Evolutionary conservation across 2,888 invertebrate species (phyloP), one percentile per base, ranked within the genome.

Genomic region (Pachycephus smyrnensis): DNA sequence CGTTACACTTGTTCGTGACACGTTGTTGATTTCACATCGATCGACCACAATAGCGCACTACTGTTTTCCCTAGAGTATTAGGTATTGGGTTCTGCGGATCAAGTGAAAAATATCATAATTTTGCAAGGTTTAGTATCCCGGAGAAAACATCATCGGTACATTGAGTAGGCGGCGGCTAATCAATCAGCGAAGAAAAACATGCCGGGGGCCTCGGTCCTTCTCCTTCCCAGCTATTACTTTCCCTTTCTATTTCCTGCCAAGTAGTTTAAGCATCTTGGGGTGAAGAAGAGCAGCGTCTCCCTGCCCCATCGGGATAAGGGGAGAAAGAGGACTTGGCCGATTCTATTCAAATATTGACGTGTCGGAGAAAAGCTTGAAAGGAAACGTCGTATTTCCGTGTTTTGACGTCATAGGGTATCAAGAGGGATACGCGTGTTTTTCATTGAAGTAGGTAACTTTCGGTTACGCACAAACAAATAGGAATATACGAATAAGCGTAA

Each of bases 121-220:
- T 69, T 32, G 30, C 30, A 69, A 30, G 11, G 11, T 69, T 69
- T 69, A 69, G 31, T 69, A 30, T 31, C 11, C 31, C 12, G 11
- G 69, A n/a, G n/a, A 69, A 69, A 69, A 69, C 69, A 69, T n/a
- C n/a, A 30, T 31, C 69, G 11, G 30, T 69, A 69, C 32, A 69
- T 69, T 30, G 31, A 32, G 69, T 69, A 69, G 69, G 69, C 30
- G n/a, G 69, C 35, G 68, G 75, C 75, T 75, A 78, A 78, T 78
- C 77, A 75, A 78, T 78, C 77, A 78, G 77, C 75, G 31, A 69
- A 40, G 77, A 78, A 78, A 78, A 78, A 78, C 77, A 78, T 75
- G 69, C 36, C 71, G 77, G 36, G 69, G 77, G 71, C 32, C 73
- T 68, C 69, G 69, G 30, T 69, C 32, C 69, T 40, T 40, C 6